These are phyloP conservation scores for Nixonia krombeini DNA, from an alignment of 1,140 invertebrate species.

Conservation along the genomic window DNA sequence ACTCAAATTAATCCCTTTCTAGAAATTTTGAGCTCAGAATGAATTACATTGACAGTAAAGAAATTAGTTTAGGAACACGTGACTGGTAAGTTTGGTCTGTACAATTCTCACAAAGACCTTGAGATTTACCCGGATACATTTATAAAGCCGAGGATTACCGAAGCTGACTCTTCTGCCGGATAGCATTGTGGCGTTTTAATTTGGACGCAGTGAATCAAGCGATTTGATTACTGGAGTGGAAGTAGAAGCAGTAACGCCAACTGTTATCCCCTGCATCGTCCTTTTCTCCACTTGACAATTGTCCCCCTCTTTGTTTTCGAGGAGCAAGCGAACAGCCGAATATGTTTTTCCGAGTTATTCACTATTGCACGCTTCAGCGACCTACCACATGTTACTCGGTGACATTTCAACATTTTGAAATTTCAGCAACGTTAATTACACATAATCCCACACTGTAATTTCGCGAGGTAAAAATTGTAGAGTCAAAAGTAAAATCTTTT, in stretches of 20 bases:
- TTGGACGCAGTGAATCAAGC: conserved; percentile 53
- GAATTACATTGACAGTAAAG: background rate
- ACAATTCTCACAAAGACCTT: background rate
- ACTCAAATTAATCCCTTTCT: background rate
- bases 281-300: conserved; percentile 23
- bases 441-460: too few relatives aligned
- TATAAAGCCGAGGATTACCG: conserved; percentile 24
- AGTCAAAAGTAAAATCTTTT: too few relatives aligned
- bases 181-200: conserved; percentile 53
- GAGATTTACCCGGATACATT: background rate
- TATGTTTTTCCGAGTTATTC: too few relatives aligned
- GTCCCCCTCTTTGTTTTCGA: too few relatives aligned
- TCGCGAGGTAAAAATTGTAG: too few relatives aligned
- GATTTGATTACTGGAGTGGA: conserved; percentile 63
- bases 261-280: conserved; percentile 45
- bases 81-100: background rate
- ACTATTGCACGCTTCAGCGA: too few relatives aligned
- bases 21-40: background rate
- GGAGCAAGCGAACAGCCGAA: too few relatives aligned
- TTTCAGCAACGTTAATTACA: too few relatives aligned
- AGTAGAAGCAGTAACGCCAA: conserved; percentile 53
- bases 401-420: too few relatives aligned
- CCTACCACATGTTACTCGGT: too few relatives aligned
- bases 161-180: conserved; percentile 33
- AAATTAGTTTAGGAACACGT: too few relatives aligned